Conservation (phyloP, 2,113 vertebrate genomes). For the Struthidea cinerea region DNA sequence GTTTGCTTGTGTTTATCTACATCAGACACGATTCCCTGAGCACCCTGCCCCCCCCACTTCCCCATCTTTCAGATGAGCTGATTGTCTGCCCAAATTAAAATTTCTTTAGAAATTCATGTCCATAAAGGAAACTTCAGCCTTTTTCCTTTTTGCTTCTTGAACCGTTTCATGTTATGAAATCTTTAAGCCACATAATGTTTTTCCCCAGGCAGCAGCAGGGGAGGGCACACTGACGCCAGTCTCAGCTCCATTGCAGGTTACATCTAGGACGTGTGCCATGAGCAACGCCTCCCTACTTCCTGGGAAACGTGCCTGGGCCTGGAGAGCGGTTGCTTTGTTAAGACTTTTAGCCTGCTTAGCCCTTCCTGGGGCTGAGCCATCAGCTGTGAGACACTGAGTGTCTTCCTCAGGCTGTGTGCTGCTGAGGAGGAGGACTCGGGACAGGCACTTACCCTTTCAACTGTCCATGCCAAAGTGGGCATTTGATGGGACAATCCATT, state of each 20-base stretch:
- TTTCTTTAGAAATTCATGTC: background rate
- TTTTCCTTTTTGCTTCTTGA: background rate
- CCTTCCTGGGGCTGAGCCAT: background rate
- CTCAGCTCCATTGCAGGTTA: background rate
- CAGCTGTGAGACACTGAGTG: background rate
- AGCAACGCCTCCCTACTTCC: background rate
- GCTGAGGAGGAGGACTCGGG: background rate
- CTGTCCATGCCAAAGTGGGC: no score
- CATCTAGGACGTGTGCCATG: background rate
- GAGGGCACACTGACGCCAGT: background rate
- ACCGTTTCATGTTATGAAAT: background rate
- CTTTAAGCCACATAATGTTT: background rate
- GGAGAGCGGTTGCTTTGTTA: background rate
- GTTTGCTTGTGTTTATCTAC: background rate
- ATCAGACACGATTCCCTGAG: background rate
- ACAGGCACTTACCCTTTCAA: background rate
- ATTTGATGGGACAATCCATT: background rate
- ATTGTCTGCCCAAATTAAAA: background rate
- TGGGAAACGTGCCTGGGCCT: background rate
- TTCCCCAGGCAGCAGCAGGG: background rate
- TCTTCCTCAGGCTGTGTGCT: background rate
- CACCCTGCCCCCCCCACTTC: no score
- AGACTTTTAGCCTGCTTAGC: slow-evolving; percentile 1
- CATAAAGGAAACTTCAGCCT: background rate
- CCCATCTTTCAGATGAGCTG: background rate